These are phyloP conservation scores for Mantis religiosa DNA, from an alignment of 2,888 invertebrate genomes.

Conservation along the genomic window DNA sequence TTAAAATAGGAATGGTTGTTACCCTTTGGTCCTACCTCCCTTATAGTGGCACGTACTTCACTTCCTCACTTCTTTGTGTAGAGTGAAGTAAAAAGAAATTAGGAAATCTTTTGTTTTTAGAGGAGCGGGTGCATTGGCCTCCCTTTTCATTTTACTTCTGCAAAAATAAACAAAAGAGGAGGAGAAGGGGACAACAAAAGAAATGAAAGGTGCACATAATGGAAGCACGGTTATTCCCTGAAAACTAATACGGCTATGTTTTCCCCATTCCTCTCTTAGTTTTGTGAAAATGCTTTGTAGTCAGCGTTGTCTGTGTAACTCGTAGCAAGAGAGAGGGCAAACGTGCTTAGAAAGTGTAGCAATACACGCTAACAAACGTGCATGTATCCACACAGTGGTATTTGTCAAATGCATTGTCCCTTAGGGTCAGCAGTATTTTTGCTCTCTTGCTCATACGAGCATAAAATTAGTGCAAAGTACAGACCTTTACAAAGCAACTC, in stretches of 20 bases:
- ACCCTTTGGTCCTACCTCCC: not conserved
- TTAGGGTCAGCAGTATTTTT: too few relatives aligned
- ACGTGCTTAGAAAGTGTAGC: not conserved
- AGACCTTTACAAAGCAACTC: too few relatives aligned
- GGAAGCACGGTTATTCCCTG: not conserved
- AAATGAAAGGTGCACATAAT: not conserved
- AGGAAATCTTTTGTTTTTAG: not conserved
- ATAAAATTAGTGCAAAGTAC: too few relatives aligned
- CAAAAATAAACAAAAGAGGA: not conserved
- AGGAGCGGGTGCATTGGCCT: not conserved
- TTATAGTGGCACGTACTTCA: not conserved
- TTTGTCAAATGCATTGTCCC: too few relatives aligned
- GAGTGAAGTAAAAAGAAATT: not conserved
- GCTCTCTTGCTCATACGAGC: too few relatives aligned
- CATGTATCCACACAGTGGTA: not conserved
- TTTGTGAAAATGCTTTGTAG: not conserved
- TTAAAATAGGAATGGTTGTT: not conserved
- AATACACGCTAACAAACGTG: not conserved
- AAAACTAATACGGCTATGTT: not conserved
- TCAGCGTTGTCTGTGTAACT: not conserved
- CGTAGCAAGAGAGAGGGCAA: not conserved
- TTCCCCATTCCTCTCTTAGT: not conserved
- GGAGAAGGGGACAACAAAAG: not conserved
- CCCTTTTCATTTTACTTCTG: not conserved
- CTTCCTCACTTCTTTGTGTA: not conserved